Evolutionary conservation across 2,888 invertebrate genomes (phyloP).

Genomic region (Athalia circularis): DNA sequence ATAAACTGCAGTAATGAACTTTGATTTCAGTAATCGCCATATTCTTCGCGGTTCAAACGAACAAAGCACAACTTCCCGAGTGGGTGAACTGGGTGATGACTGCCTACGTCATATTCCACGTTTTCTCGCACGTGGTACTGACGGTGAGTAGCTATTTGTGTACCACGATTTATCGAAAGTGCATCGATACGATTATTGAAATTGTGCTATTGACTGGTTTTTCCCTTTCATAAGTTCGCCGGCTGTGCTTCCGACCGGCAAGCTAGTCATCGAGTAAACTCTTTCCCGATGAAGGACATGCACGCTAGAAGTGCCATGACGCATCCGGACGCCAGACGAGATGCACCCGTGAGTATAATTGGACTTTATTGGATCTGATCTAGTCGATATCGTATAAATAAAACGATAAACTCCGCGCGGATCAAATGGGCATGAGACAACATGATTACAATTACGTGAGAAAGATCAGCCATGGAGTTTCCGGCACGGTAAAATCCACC

Average conservation of each 20-base stretch:
- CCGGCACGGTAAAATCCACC: too few species aligned
- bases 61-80: conserved; percentile 89
- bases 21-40: conserved; percentile 89
- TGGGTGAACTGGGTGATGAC: conserved; percentile 93
- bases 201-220: not conserved
- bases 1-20: conserved; percentile 19
- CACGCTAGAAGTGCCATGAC: conserved; percentile 79
- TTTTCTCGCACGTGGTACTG: conserved; percentile 89
- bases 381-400: not conserved
- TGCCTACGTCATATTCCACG: conserved; percentile 92
- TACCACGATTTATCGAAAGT: not conserved
- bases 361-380: conserved; percentile 36
- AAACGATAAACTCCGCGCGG: not conserved
- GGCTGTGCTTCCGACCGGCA: conserved; percentile 86
- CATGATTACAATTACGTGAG: too few species aligned
- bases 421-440: too few species aligned
- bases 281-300: conserved; percentile 92
- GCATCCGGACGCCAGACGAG: conserved; percentile 83
- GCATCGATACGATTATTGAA: not conserved
- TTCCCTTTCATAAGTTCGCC: conserved; percentile 78
- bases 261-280: conserved; percentile 83
- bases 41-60: conserved; percentile 92
- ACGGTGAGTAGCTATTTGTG: conserved; percentile 80
- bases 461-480: too few species aligned
- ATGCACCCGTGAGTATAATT: conserved; percentile 83